Evolutionary conservation across 2,888 invertebrate genomes (phyloP).

Genomic region (Pristionchus arcanus): DNA sequence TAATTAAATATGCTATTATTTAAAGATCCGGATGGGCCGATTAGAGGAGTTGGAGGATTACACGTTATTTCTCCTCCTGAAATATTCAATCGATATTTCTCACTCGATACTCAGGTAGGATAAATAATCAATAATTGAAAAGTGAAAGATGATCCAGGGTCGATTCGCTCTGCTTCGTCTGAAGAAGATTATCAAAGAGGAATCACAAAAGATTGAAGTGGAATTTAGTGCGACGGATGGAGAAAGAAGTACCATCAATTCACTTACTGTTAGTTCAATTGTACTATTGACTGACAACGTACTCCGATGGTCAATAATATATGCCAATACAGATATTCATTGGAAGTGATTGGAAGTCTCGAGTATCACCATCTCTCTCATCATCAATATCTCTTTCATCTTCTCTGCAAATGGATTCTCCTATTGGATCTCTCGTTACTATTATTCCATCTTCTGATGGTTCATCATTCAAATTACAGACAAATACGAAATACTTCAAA

Average conservation of each 20-base stretch:
- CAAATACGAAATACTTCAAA: background rate
- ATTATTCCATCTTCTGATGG: background rate
- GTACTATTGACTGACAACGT: no score
- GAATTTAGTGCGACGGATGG: constrained; percentile 14
- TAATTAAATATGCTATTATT: background rate
- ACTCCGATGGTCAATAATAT: background rate
- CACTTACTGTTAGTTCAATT: background rate
- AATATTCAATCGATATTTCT: constrained; percentile 44
- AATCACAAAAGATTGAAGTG: background rate
- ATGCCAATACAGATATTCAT: constrained; percentile 19
- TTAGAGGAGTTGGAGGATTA: background rate
- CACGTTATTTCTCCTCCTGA: background rate
- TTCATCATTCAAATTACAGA: background rate
- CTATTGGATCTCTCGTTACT: constrained; percentile 41
- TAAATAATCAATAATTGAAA: background rate
- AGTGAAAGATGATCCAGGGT: background rate
- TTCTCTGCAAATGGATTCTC: constrained; percentile 27
- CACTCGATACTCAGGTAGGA: constrained; percentile 28
- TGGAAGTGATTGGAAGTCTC: constrained; percentile 2
- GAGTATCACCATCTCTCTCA: background rate
- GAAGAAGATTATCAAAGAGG: background rate
- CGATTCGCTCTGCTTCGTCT: constrained; percentile 42
- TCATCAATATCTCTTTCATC: background rate
- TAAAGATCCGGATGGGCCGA: constrained; percentile 40
- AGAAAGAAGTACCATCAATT: background rate